Evolutionary conservation across 2,113 vertebrate species (phyloP), one percentile per base, ranked within the genome.

Genomic region (Ammospiza nelsoni): DNA sequence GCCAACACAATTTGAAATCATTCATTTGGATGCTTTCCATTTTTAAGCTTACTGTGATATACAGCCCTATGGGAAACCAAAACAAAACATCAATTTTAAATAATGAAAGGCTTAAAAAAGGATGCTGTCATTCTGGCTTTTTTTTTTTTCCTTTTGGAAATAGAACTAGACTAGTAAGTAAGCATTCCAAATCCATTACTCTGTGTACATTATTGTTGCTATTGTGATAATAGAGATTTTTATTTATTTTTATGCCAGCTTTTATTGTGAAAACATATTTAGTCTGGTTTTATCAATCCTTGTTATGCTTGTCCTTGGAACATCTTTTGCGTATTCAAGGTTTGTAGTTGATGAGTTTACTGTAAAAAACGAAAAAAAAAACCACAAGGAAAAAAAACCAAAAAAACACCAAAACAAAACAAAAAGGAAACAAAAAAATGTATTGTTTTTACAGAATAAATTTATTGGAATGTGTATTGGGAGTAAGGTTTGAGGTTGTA

Each of bases 401-500:
- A 67, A 94, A 90, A 94, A 89, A 81, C 85, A 61, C 33, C 57
- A 95, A 96, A 97, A 89, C 63, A 68, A 82, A 89, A 83, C 63
- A 97, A 97, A 97, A 97, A 84, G 84, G 39, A 97, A 96, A 97
- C 97, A 98, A 97, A 98, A 99, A 97, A 98, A 97, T 97, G 98
- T 98, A 98, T 98, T 99, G 99, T 99, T 99, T 99, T 99, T 99
- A 98, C 98, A 98, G 98, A 99, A 99, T 99, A 99, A 99, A 99
- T 98, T 98, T 97, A 98, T 98, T 98, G 98, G 98, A 99, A 99
- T 99, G 98, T 98, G 97, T 98, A 97, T 97, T 96, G 97, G 97
- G 98, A 97, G 97, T 98, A 98, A 98, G 97, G 95, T 97, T 98
- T 97, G 97, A 98, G 98, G 97, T 97, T 98, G 97, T 98, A 97